Percentiles rank a stretch among this genome's conserved stretches.
These are phyloP conservation scores for Dioctria linearis DNA, from an alignment of 2,888 invertebrate species.

Conservation along the genomic window DNA sequence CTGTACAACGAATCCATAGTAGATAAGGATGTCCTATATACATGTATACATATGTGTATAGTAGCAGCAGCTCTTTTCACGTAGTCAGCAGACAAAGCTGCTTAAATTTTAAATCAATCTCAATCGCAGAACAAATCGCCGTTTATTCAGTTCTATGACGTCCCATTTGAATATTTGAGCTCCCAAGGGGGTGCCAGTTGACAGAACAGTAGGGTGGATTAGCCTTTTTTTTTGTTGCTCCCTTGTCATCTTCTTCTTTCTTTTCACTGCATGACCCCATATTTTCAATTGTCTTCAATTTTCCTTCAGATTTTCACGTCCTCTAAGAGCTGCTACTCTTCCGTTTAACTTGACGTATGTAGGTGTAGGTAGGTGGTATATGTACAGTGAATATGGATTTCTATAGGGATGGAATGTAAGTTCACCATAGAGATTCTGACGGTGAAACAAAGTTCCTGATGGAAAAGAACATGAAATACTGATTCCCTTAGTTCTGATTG, in stretches of 20 bases:
- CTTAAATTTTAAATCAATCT: slow-evolving; percentile 53
- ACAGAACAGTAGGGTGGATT: slow-evolving; percentile 43
- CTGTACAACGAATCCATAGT: not conserved
- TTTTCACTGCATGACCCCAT: slow-evolving; percentile 28
- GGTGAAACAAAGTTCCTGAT: slow-evolving; percentile 11
- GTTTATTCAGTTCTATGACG: slow-evolving; percentile 52
- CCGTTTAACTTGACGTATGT: slow-evolving; percentile 16
- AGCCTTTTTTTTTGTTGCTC: slow-evolving; percentile 43
- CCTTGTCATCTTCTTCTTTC: not conserved
- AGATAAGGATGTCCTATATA: no score
- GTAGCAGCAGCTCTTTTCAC: slow-evolving; percentile 35
- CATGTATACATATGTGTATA: no score
- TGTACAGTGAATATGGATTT: slow-evolving; percentile 36
- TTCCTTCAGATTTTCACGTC: slow-evolving; percentile 46
- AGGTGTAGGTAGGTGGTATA: no score
- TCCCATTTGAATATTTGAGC: slow-evolving; percentile 52
- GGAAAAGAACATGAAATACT: slow-evolving; percentile 22
- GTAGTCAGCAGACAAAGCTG: slow-evolving; percentile 47
- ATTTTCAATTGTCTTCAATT: slow-evolving; percentile 53
- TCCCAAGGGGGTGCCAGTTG: slow-evolving; percentile 30
- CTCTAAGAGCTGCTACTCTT: slow-evolving; percentile 11
- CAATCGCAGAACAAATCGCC: slow-evolving; percentile 51
- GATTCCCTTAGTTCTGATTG: slow-evolving; percentile 48
- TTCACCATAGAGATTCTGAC: slow-evolving; percentile 35
- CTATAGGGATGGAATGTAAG: slow-evolving; percentile 23